These are phyloP conservation scores for Conus betulinus DNA, from an alignment of 1,140 invertebrate genomes.

Conservation along the genomic window DNA sequence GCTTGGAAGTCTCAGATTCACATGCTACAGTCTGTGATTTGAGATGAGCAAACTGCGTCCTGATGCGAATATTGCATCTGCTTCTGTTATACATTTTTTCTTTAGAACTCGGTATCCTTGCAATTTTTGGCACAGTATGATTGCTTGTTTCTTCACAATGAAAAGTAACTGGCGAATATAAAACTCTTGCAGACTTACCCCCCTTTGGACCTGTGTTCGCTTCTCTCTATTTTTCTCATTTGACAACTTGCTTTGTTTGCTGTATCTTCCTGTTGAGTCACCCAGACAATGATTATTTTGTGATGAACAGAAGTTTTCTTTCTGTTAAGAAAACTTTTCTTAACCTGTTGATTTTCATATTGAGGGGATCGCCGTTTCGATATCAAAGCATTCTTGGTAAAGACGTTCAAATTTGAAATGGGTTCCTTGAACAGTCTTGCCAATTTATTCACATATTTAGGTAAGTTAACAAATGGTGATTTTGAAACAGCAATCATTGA, in stretches of 20 bases:
- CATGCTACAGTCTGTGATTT: neutral
- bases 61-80: neutral
- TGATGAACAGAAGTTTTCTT: too few species aligned
- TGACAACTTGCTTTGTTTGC: neutral
- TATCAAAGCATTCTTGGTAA: neutral
- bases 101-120: too few species aligned
- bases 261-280: neutral
- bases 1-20: neutral
- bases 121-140: too few species aligned
- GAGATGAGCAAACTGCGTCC: neutral
- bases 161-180: too few species aligned
- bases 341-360: neutral
- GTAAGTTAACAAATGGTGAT: neutral
- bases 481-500: neutral
- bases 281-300: too few species aligned
- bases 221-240: too few species aligned
- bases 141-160: too few species aligned
- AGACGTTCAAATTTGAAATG: neutral
- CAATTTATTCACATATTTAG: neutral
- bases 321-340: neutral
- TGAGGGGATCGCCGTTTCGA: neutral
- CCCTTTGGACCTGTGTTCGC: too few species aligned
- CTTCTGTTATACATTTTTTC: neutral
- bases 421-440: neutral
- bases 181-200: too few species aligned